Base-by-base conservation (phyloP, 2,113 vertebrate species). In the Eolophus roseicapilla region DNA sequence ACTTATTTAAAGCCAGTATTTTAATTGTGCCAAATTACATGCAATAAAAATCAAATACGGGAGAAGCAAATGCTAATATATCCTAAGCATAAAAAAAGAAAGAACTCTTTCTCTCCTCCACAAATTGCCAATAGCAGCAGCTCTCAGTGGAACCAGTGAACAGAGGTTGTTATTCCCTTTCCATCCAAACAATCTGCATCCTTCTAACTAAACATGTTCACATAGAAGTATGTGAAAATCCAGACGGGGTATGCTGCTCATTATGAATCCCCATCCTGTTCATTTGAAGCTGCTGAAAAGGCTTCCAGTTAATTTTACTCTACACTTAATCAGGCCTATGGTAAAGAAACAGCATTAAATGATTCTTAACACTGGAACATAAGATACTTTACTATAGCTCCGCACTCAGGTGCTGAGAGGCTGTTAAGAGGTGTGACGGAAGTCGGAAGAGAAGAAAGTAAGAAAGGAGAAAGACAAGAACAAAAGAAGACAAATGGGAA, bases 1-100 rank as follows among this genome's bases (percentile, higher is more conserved):
- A 53, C 46, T 87, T 91, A 70, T 35, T 88, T 55, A 93, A 93
- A 94, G 75, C 24, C 90, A 84, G 75, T 63, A 82, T 91, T 93
- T 95, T 92, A 87, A 67, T 84, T 37, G 35, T 69, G 83, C 70
- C 82, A 94, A 95, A 86, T 84, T 69, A 55, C 71, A 84, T 4
- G 12, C 44, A 62, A n/a, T 94, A 92, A 85, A 77, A 74, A 79
- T 20, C 80, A 41, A 88, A 86, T 15, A 53, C 12, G 52, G 53
- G 43, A 95, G 85, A 18, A 82, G 73, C 76, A 91, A 90, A 90
- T 76, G 78, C 84, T 92, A 53, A 28, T 77, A 88, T 81, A 62
- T 78, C 63, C 43, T 59, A 73, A 71, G 85, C 62, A 89, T 68
- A 46, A 76, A 63, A 59, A n/a, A 59, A 59, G 95, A 69, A 74